Evolutionary conservation across 1,140 invertebrate genomes (phyloP).

Genomic region (Lepidurus arcticus): DNA sequence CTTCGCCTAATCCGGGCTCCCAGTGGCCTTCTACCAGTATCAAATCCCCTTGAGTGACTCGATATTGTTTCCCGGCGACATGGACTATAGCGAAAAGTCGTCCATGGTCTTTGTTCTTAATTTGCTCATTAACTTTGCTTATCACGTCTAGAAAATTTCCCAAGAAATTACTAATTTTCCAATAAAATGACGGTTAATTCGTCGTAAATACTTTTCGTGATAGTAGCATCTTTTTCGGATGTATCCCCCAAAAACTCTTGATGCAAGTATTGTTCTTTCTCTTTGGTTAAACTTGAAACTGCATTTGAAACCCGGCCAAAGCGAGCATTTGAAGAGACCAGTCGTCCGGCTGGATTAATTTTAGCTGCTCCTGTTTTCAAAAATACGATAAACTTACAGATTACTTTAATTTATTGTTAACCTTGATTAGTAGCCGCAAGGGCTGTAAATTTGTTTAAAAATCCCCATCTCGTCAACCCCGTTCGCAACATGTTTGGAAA

Average conservation of each 20-base stretch:
- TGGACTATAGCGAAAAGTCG: conserved; percentile 81
- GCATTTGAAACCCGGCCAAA: not conserved
- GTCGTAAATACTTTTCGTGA: conserved; percentile 25
- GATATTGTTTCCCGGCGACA: conserved; percentile 74
- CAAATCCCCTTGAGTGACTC: conserved; percentile 79
- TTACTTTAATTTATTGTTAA: not conserved
- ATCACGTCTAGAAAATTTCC: conserved; percentile 44
- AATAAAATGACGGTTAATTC: not conserved
- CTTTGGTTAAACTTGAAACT: not conserved
- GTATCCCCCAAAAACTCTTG: conserved; percentile 29
- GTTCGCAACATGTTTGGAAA: conserved; percentile 14
- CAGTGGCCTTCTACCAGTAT: conserved; percentile 76
- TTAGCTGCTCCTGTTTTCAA: not conserved
- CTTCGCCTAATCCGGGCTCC: conserved; percentile 74
- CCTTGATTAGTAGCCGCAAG: not conserved
- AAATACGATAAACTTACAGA: not conserved
- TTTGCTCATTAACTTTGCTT: conserved; percentile 54
- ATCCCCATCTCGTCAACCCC: not conserved
- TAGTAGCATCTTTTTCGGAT: not conserved
- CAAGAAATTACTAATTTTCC: not conserved
- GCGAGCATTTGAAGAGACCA: not conserved
- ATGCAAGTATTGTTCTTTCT: not conserved
- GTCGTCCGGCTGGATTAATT: not conserved
- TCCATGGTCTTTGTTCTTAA: conserved; percentile 53
- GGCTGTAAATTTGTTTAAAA: not conserved